phyloP scores from a whole-genome alignment of 2,888 invertebrate species.

The Rotaria macrura region DNA sequence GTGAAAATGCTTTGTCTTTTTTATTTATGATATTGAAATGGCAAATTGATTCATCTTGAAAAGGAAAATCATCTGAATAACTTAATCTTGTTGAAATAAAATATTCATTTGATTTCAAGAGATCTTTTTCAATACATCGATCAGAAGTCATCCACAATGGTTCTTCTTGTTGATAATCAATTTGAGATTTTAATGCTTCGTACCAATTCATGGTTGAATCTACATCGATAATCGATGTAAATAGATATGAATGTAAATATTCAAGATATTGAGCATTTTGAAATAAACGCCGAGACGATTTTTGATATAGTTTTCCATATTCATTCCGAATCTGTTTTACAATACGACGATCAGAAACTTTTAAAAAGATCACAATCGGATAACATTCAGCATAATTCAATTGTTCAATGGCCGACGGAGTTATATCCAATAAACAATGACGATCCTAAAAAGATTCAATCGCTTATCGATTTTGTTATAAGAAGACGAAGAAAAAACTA shows the following conservation, averaged over 20 bases:
- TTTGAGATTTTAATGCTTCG: slow-evolving; percentile 75
- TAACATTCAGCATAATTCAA: slow-evolving; percentile 94
- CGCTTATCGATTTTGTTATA: neutral
- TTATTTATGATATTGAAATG: neutral
- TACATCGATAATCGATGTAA: slow-evolving; percentile 60
- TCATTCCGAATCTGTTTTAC: slow-evolving; percentile 82
- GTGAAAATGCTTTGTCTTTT: neutral
- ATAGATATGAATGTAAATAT: slow-evolving; percentile 84
- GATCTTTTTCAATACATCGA: neutral
- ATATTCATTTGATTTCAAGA: neutral
- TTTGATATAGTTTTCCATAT: slow-evolving; percentile 54
- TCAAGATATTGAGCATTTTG: slow-evolving; percentile 90
- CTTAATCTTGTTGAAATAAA: neutral
- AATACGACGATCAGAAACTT: slow-evolving; percentile 82
- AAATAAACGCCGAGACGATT: slow-evolving; percentile 59
- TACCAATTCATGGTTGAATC: slow-evolving; percentile 60
- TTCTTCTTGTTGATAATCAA: slow-evolving; percentile 82
- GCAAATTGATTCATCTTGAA: neutral
- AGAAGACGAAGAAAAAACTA: too few relatives aligned
- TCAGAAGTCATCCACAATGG: slow-evolving; percentile 70
- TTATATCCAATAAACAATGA: slow-evolving; percentile 85
- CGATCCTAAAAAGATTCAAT: neutral
- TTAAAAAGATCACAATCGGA: slow-evolving; percentile 87
- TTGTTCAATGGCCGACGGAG: slow-evolving; percentile 88
- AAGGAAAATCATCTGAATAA: neutral